Percentiles rank a stretch among this genome's conserved stretches.
These are phyloP conservation scores for Digitonthophagus gazella DNA, from an alignment of 2,888 invertebrate genomes.

Conservation along the genomic window DNA sequence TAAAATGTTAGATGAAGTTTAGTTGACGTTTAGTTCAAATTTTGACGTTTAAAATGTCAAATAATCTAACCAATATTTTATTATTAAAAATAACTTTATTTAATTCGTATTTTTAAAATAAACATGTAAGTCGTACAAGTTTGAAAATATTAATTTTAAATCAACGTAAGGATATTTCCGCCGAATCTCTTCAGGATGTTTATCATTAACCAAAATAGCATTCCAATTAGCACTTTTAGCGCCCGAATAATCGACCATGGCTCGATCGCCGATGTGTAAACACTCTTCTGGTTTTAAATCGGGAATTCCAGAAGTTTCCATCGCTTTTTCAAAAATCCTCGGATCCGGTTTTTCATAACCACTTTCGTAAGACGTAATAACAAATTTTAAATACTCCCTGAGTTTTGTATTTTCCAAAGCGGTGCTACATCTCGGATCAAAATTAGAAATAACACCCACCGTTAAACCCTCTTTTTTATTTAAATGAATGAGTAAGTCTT, in stretches of 20 bases:
- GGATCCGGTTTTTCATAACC: slow-evolving; percentile 73
- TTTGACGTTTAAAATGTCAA: background rate
- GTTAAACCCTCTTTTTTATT: slow-evolving; percentile 46
- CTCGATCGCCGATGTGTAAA: slow-evolving; percentile 80
- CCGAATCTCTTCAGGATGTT: slow-evolving; percentile 43
- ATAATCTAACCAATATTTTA: too few relatives aligned
- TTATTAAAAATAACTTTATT: background rate
- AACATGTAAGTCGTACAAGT: slow-evolving; percentile 54
- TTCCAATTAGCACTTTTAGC: slow-evolving; percentile 77
- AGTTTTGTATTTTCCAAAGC: slow-evolving; percentile 67
- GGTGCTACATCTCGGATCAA: slow-evolving; percentile 74
- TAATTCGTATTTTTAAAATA: slow-evolving; percentile 23
- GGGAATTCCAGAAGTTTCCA: slow-evolving; percentile 51
- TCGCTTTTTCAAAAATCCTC: slow-evolving; percentile 68
- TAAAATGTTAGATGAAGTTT: too few relatives aligned
- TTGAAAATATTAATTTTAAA: slow-evolving; percentile 50
- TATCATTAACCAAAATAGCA: slow-evolving; percentile 56
- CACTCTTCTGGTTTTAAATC: slow-evolving; percentile 61
- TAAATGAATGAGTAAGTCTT: slow-evolving; percentile 64
- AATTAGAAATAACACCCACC: slow-evolving; percentile 84
- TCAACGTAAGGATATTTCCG: slow-evolving; percentile 50
- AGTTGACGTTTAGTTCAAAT: background rate
- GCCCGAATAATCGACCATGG: slow-evolving; percentile 73
- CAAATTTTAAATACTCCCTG: slow-evolving; percentile 73
- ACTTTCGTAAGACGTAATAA: slow-evolving; percentile 74